Percentiles rank a stretch among this genome's conserved stretches.
Evolutionary conservation across 2,888 invertebrate species (phyloP).

Genomic region (Acanthoscelides obtectus): DNA sequence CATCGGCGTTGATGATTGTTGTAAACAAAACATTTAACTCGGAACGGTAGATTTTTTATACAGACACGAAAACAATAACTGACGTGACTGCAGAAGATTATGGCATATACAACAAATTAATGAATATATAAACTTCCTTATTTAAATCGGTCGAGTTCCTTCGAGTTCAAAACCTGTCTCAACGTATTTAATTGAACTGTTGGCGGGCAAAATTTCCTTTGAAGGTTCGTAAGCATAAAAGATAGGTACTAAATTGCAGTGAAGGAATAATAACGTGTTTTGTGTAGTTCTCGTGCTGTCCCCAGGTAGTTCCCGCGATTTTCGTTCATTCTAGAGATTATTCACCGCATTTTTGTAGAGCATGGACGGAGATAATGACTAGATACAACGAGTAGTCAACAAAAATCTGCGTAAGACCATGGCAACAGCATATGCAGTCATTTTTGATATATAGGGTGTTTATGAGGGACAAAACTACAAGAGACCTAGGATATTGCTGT

Average conservation of each 20-base stretch:
- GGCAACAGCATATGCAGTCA: background rate
- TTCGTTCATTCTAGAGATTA: background rate
- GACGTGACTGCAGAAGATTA: background rate
- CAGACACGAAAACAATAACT: background rate
- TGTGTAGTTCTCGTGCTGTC: constrained; percentile 18
- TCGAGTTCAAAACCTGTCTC: background rate
- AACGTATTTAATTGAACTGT: background rate
- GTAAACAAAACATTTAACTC: background rate
- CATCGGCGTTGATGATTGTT: background rate
- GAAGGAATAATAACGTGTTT: background rate
- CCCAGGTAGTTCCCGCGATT: constrained; percentile 24
- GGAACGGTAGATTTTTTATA: background rate
- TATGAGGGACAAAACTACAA: too few species aligned
- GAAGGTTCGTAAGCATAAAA: background rate
- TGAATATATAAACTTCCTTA: background rate
- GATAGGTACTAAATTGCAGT: background rate
- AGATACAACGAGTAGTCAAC: background rate
- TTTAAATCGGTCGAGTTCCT: background rate
- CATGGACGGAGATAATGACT: background rate
- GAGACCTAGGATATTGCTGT: too few species aligned
- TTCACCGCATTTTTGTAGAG: background rate
- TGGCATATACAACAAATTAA: background rate
- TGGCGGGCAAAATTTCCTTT: background rate
- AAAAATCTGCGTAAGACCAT: background rate
- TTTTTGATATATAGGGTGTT: too few species aligned